These are phyloP conservation scores for Mustela lutreola DNA, from an alignment of 2,113 vertebrate genomes.

Conservation along the genomic window DNA sequence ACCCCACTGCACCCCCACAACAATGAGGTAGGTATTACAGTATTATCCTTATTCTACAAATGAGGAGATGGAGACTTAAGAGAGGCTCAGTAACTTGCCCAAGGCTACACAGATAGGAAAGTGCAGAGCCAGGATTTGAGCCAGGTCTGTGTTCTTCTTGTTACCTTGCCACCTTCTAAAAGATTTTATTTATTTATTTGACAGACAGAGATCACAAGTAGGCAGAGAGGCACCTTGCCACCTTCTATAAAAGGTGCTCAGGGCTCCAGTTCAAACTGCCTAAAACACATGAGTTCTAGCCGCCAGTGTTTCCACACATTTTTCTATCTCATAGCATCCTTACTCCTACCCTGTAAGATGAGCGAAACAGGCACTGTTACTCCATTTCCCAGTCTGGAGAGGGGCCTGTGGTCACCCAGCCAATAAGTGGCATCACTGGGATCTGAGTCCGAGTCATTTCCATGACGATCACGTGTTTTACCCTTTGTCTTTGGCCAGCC, in stretches of 20 bases:
- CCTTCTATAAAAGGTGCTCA: neutral
- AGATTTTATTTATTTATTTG: no score
- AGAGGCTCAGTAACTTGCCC: slow-evolving; percentile 9
- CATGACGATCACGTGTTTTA: neutral
- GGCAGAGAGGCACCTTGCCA: no score
- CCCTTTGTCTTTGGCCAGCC: neutral
- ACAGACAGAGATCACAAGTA: no score
- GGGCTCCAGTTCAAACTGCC: neutral
- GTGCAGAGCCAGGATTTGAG: neutral
- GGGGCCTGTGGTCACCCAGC: neutral
- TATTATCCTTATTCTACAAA: neutral
- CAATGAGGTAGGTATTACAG: neutral
- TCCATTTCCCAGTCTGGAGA: neutral
- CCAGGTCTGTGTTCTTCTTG: neutral
- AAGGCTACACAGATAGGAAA: slow-evolving; percentile 11
- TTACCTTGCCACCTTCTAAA: neutral
- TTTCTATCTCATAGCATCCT: slow-evolving; percentile 1
- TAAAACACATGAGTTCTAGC: neutral
- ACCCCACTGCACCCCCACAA: neutral
- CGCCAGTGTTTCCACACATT: neutral
- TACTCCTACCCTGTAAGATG: neutral
- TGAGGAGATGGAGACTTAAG: neutral
- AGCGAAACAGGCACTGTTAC: neutral
- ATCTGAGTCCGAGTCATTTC: neutral
- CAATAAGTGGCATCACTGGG: neutral